Base-by-base conservation (phyloP, 2,888 invertebrate genomes). In the Rhamphomyia laevipes region DNA sequence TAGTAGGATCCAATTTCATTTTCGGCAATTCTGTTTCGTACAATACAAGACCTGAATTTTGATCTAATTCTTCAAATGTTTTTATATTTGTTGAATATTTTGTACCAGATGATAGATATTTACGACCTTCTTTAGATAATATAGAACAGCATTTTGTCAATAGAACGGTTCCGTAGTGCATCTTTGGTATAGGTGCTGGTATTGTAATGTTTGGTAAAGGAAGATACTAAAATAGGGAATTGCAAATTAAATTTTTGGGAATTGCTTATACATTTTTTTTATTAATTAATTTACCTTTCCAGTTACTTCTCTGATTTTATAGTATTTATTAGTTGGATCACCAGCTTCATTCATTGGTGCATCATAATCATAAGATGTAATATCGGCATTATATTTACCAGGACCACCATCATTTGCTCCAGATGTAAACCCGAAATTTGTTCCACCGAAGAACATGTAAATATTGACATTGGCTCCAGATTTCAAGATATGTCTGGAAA, bases 391-490 rank as follows among this genome's bases (percentile, higher is more conserved):
- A 60, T 77, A 85, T 13, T n/a, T 13, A 1, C 66, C 70, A 1
- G 65, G 66, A 3, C 68, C 68, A 12, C 61, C 64, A 46, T 75
- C 57, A 64, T 75, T 71, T 9, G 70, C 67, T 3, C 80, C 80
- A 37, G 80, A 70, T 2, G 75, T 81, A 59, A 83, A 90, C 47
- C 81, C 88, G 62, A 84, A 88, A 62, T 88, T 92, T 1, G 87
- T 86, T 45, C 94, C 93, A 13, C 94, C 94, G 60, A 82, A 84
- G 69, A 91, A 92, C 86, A 94, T 89, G 64, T 93, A 95, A 58
- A 93, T 80, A 61, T 90, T 94, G 35, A 93, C 80, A 45, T 83
- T 74, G 18, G 75, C 74, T 3, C 73, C 72, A 47, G 67, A 63
- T 1, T 73, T 66, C 2, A 85, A 61, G 74, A 84, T 79, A 3